Evolutionary conservation across 2,888 invertebrate species (phyloP), one percentile per base, ranked within the genome.

Genomic region (Adelognathus sp.): DNA sequence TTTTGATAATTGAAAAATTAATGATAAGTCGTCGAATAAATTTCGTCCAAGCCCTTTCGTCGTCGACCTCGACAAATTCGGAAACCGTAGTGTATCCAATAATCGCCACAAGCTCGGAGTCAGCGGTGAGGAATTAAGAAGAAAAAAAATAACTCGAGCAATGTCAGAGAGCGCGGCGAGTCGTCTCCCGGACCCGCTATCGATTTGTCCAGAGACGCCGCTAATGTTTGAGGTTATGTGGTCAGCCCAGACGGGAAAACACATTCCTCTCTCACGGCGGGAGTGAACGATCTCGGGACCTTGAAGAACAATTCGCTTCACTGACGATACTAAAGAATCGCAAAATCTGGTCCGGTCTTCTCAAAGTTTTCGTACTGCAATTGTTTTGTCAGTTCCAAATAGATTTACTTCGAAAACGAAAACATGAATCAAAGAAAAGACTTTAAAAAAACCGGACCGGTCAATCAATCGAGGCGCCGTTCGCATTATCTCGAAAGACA

Each of bases 171-270:
- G 18, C 29, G 44, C 29, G 7, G 16, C 44, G 9, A 61, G 29
- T 41, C 16, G n/a, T 24, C 21, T 18, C 21, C 24, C 50, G 24
- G 50, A 33, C 9, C 9, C 36, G 16, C 29, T 61, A 61, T 61
- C 41, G 61, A 61, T 61, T 61, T 27, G 50, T 9, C 44, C 14
- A n/a, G n/a, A n/a, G n/a, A 24, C 7, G 14, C 39, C 44, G 29
- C 27, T 27, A 41, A 41, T 61, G 39, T 61, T 61, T 9, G 41
- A 61, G 61, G 41, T 44, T 61, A 61, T 61, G 61, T 44, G 1
- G 50, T 21, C 11, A 3, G 21, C 46, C 46, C 46, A 46, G 46
- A 46, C 21, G 46, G 11, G 46, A 16, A 21, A 21, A 46, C 18
- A n/a, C n/a, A n/a, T 36, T 21, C 11, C 46, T 46, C 24, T 50